A percentile compares a stretch with the other conserved stretches of the same genome.
phyloP scores from a whole-genome alignment of 2,113 vertebrate species.

The Nothoprocta pentlandii region DNA sequence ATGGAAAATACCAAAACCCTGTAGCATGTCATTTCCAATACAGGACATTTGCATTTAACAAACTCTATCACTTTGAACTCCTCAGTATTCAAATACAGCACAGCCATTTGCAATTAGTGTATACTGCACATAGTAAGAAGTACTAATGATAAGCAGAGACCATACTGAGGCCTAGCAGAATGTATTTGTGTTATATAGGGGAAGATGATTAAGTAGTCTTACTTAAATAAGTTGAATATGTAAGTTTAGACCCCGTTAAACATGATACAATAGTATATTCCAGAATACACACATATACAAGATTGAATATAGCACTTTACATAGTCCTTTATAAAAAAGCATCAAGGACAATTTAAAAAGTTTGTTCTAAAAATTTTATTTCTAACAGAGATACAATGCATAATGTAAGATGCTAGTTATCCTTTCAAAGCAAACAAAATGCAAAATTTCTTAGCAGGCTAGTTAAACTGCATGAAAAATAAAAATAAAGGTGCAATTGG shows the following conservation, averaged over 20 bases:
- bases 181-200: neutral
- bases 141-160: neutral
- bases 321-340: too few species aligned
- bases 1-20: neutral
- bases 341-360: too few species aligned
- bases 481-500: too few species aligned
- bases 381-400: too few species aligned
- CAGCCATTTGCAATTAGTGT: neutral
- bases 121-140: neutral
- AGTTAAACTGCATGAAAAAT: too few species aligned
- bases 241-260: neutral
- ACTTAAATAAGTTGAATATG: neutral
- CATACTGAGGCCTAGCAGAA: neutral
- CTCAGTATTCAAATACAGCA: neutral
- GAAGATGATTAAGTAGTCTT: neutral
- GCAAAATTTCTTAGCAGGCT: too few species aligned
- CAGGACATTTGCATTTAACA: neutral
- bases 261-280: neutral
- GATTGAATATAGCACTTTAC: too few species aligned
- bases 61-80: neutral
- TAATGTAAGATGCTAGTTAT: too few species aligned
- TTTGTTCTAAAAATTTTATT: too few species aligned
- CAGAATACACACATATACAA: neutral
- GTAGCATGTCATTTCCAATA: neutral
- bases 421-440: too few species aligned